These are phyloP conservation scores for Orthonychiurus folsomi DNA, from an alignment of 2,888 invertebrate species.

Conservation along the genomic window DNA sequence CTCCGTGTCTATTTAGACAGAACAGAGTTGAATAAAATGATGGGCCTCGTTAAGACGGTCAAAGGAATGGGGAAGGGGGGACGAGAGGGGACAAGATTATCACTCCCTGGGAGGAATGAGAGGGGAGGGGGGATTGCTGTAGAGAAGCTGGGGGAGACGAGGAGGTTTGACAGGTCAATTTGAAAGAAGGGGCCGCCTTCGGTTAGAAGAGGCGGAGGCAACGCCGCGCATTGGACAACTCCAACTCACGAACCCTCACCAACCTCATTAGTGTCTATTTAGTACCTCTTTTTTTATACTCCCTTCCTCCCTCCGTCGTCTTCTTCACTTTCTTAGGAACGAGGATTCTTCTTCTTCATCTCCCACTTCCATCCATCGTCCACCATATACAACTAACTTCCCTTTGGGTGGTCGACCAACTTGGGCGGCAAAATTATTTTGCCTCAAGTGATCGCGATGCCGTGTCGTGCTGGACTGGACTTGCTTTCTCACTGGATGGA, in stretches of 20 bases:
- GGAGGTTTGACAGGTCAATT: conserved; percentile 41
- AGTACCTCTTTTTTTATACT: conserved; percentile 36
- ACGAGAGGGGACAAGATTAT: too few relatives aligned
- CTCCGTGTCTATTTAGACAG: too few relatives aligned
- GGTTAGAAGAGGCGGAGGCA: conserved; percentile 37
- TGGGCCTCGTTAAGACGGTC: too few relatives aligned
- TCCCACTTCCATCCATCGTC: conserved; percentile 5
- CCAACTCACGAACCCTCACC: conserved; percentile 14
- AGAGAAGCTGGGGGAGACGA: too few relatives aligned
- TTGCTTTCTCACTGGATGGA: too few relatives aligned
- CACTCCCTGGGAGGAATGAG: too few relatives aligned
- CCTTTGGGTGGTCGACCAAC: conserved; percentile 13
- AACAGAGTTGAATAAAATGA: too few relatives aligned
- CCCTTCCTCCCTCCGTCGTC: conserved; percentile 24
- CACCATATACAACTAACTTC: not conserved
- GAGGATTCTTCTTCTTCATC: conserved; percentile 6
- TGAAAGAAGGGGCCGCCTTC: conserved; percentile 39
- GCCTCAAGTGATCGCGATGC: not conserved
- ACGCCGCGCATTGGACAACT: conserved; percentile 33
- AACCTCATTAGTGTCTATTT: conserved; percentile 41
- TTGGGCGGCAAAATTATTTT: conserved; percentile 17
- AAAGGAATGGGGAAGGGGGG: too few relatives aligned
- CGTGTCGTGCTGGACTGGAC: too few relatives aligned
- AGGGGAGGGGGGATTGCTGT: too few relatives aligned
- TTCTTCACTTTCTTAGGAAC: conserved; percentile 34